Evolutionary conservation across 2,888 invertebrate species (phyloP).

Genomic region (Mactromeris polynyma): DNA sequence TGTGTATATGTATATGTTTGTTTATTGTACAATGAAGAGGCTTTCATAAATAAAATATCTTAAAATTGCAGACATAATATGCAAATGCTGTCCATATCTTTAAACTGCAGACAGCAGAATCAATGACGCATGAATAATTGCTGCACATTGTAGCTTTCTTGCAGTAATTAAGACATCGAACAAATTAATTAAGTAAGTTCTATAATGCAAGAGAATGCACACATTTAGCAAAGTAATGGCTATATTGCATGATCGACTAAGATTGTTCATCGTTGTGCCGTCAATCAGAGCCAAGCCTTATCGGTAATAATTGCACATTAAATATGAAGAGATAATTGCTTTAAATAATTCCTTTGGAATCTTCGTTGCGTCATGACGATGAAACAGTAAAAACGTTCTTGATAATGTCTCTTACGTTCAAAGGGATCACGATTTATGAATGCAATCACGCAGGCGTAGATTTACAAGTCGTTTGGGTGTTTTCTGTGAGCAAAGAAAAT

Average conservation of each 20-base stretch:
- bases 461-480: neutral
- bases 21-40: too few species aligned
- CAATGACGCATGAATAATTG: neutral
- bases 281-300: neutral
- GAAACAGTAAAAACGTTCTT: neutral
- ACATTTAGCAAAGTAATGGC: neutral
- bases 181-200: constrained; percentile 3
- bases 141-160: neutral
- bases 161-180: neutral
- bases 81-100: neutral
- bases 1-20: too few species aligned
- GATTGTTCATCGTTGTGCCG: neutral
- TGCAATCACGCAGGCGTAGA: neutral
- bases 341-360: constrained; percentile 18
- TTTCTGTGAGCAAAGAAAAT: neutral
- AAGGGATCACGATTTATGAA: neutral
- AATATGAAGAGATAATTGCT: constrained; percentile 9
- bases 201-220: neutral
- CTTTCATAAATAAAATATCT: too few species aligned
- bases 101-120: neutral
- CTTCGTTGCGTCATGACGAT: neutral
- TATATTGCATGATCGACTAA: neutral
- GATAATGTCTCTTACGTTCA: neutral
- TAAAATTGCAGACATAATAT: neutral
- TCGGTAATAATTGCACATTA: neutral